Conservation (phyloP, 2,113 vertebrate species). For the Syngnathus scovelli region DNA sequence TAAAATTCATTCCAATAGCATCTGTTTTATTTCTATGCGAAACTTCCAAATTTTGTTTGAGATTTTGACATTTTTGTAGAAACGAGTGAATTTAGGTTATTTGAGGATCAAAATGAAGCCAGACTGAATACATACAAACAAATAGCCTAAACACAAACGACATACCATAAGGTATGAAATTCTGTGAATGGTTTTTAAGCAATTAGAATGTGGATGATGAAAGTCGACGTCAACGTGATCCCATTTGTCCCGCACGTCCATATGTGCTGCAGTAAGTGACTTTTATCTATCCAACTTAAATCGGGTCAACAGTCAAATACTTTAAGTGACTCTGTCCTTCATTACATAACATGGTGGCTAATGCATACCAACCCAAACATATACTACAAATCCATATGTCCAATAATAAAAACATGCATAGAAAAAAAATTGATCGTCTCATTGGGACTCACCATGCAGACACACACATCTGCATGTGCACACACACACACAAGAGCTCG, state of each 20-base stretch:
- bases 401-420: not conserved
- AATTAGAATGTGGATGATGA: too few relatives aligned
- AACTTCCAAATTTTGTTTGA: too few relatives aligned
- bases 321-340: slow-evolving; percentile 42
- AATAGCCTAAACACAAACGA: too few relatives aligned
- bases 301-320: slow-evolving; percentile 26
- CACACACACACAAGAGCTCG: not conserved
- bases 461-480: not conserved
- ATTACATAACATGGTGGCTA: slow-evolving; percentile 40
- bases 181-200: too few relatives aligned
- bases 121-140: too few relatives aligned
- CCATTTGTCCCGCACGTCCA: slow-evolving; percentile 14
- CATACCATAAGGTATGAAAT: too few relatives aligned
- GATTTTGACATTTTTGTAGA: not conserved
- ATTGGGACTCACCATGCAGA: not conserved
- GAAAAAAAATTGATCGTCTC: not conserved
- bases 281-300: slow-evolving; percentile 41
- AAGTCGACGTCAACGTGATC: too few relatives aligned
- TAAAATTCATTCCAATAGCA: too few relatives aligned
- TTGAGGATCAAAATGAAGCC: too few relatives aligned
- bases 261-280: slow-evolving; percentile 25
- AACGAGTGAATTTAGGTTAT: too few relatives aligned
- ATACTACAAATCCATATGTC: not conserved
- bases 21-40: too few relatives aligned
- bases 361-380: slow-evolving; percentile 3